A percentile compares a stretch with the other conserved stretches of the same genome.
phyloP scores from a whole-genome alignment of 1,140 invertebrate genomes.

The Anthonomus grandis region DNA sequence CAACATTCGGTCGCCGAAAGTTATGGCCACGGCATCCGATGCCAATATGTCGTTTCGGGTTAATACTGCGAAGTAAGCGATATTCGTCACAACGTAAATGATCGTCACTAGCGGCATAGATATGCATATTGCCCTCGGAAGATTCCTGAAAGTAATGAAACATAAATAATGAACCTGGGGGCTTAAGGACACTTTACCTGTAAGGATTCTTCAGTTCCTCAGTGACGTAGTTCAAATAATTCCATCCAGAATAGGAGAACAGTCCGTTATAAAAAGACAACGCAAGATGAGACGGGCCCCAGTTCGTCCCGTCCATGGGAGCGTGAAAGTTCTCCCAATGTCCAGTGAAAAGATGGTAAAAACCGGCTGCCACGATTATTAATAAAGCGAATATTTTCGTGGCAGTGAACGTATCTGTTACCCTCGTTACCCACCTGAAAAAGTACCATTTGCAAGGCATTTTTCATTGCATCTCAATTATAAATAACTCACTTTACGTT shows the following conservation, averaged over 20 bases:
- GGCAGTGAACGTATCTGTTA: conserved; percentile 91
- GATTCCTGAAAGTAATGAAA: conserved; percentile 64
- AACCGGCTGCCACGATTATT: conserved; percentile 83
- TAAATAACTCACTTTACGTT: conserved; percentile 70
- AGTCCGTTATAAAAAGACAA: conserved; percentile 93
- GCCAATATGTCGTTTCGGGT: conserved; percentile 72
- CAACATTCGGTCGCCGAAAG: conserved; percentile 79
- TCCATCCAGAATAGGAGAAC: conserved; percentile 98
- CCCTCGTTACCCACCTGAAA: conserved; percentile 58
- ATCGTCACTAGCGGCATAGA: conserved; percentile 87
- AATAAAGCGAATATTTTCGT: conserved; percentile 89
- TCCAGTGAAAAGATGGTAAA: conserved; percentile 63
- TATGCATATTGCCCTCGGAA: conserved; percentile 86
- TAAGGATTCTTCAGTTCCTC: conserved; percentile 93
- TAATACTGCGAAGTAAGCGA: conserved; percentile 88
- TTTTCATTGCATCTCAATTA: not conserved
- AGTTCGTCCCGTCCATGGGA: conserved; percentile 75
- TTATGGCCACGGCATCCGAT: conserved; percentile 89
- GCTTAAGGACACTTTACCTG: conserved; percentile 55
- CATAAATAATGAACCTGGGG: not conserved
- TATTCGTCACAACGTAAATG: conserved; percentile 85
- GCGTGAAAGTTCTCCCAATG: conserved; percentile 70
- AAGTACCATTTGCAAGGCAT: not conserved
- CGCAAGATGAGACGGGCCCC: conserved; percentile 75
- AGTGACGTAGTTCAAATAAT: conserved; percentile 87